These are phyloP conservation scores for Drosophila algonquin DNA, from an alignment of 2,888 invertebrate species.

Conservation along the genomic window DNA sequence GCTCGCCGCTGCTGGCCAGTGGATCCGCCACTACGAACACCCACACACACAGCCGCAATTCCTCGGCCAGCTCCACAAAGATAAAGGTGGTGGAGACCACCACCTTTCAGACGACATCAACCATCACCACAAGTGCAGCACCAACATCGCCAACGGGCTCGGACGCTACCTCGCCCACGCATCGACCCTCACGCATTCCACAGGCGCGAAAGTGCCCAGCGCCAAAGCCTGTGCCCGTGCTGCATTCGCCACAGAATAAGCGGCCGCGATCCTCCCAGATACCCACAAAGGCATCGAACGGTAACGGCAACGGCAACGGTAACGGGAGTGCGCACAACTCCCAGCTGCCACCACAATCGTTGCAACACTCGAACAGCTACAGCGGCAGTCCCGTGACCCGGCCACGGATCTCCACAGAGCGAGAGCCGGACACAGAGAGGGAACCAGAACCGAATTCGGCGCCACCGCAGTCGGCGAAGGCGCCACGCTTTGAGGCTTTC, in stretches of 20 bases:
- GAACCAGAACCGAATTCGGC: slow-evolving; percentile 81
- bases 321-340: slow-evolving; percentile 28
- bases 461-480: slow-evolving; percentile 82
- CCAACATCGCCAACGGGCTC: slow-evolving; percentile 54
- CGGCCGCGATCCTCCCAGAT: slow-evolving; percentile 83
- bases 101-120: slow-evolving; percentile 61
- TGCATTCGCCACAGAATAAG: slow-evolving; percentile 83
- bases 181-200: slow-evolving; percentile 86
- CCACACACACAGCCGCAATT: slow-evolving; percentile 80
- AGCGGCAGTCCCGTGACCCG: slow-evolving; percentile 73
- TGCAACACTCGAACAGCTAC: slow-evolving; percentile 78
- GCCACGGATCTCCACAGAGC: slow-evolving; percentile 49
- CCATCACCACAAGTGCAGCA: slow-evolving; percentile 42
- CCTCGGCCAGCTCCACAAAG: slow-evolving; percentile 81
- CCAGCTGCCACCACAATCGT: slow-evolving; percentile 42
- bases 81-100: slow-evolving; percentile 78
- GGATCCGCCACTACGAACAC: slow-evolving; percentile 41
- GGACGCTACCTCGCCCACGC: slow-evolving; percentile 81
- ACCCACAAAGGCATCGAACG: slow-evolving; percentile 80
- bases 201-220: slow-evolving; percentile 83
- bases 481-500: slow-evolving; percentile 92
- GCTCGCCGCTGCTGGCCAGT: slow-evolving; percentile 54
- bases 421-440: slow-evolving; percentile 47
- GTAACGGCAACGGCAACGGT: slow-evolving; percentile 56
- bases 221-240: slow-evolving; percentile 75